Conservation (phyloP, 2,888 invertebrate genomes). For the Ennomos erosarius region DNA sequence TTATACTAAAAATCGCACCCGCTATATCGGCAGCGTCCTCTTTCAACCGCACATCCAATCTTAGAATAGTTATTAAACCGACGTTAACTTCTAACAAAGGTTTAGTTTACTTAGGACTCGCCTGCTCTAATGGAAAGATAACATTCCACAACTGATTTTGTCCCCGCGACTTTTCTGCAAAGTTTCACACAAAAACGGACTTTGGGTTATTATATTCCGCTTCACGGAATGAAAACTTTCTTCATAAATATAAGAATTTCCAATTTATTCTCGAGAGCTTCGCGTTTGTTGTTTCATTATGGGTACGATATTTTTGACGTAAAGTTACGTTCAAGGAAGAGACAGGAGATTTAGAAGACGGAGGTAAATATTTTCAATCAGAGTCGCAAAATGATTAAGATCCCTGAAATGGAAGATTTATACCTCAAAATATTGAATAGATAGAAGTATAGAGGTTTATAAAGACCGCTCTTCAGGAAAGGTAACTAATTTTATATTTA, state of each 20-base stretch:
- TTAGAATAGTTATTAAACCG: slow-evolving; percentile 47
- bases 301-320: slow-evolving; percentile 11
- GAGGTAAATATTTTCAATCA: slow-evolving; percentile 22
- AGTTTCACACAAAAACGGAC: slow-evolving; percentile 29
- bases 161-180: slow-evolving; percentile 42
- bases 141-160: slow-evolving; percentile 49
- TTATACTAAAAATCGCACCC: slow-evolving; percentile 1
- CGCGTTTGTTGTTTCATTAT: slow-evolving; percentile 25
- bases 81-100: slow-evolving; percentile 41
- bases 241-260: slow-evolving; percentile 33
- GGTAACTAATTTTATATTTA: too few relatives aligned
- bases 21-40: slow-evolving; percentile 10
- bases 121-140: slow-evolving; percentile 67
- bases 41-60: slow-evolving; percentile 13
- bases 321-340: slow-evolving; percentile 15
- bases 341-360: slow-evolving; percentile 2
- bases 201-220: slow-evolving; percentile 27
- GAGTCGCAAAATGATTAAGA: slow-evolving; percentile 13
- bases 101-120: slow-evolving; percentile 64
- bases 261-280: slow-evolving; percentile 24
- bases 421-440: slow-evolving; percentile 13
- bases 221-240: slow-evolving; percentile 28
- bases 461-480: background rate
- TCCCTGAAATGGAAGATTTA: slow-evolving; percentile 9
- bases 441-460: background rate